These are phyloP conservation scores for Chitala chitala DNA, from an alignment of 2,113 vertebrate genomes.

Conservation along the genomic window DNA sequence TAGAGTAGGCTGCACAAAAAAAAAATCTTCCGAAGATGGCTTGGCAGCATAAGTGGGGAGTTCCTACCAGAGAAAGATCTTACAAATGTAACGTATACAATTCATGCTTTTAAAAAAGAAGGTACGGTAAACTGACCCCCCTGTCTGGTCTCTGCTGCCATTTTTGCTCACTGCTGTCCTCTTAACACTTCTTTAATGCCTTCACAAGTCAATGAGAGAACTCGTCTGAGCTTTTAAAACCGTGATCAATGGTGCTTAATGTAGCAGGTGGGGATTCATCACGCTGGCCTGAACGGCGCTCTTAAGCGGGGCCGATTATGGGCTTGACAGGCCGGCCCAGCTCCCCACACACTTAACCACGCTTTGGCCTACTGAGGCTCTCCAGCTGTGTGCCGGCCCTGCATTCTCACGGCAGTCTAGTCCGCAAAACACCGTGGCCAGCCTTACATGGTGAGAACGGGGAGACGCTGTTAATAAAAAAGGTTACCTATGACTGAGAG, in stretches of 20 bases:
- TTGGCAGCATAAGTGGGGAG: neutral
- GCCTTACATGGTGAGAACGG: neutral
- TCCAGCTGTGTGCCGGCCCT: slow-evolving; percentile 15
- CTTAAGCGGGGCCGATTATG: neutral
- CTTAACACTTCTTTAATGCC: slow-evolving; percentile 20
- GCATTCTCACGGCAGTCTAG: neutral
- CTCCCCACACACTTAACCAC: neutral
- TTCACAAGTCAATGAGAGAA: slow-evolving; percentile 26
- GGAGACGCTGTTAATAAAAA: slow-evolving; percentile 9
- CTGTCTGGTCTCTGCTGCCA: neutral
- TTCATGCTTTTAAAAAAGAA: neutral
- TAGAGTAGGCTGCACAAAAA: neutral
- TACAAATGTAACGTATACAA: slow-evolving; percentile 6
- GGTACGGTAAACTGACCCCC: neutral
- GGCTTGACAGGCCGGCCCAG: neutral
- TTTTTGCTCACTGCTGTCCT: neutral
- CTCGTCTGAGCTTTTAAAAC: slow-evolving; percentile 24
- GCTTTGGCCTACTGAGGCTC: slow-evolving; percentile 9
- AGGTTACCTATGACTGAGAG: neutral
- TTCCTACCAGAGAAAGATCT: neutral
- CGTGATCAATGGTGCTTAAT: slow-evolving; percentile 19
- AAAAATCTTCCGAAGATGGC: neutral
- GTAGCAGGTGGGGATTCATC: slow-evolving; percentile 26
- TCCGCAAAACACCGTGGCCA: neutral
- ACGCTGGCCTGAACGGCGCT: neutral